Conservation (phyloP, 2,888 invertebrate species). For the Selenia dentaria region DNA sequence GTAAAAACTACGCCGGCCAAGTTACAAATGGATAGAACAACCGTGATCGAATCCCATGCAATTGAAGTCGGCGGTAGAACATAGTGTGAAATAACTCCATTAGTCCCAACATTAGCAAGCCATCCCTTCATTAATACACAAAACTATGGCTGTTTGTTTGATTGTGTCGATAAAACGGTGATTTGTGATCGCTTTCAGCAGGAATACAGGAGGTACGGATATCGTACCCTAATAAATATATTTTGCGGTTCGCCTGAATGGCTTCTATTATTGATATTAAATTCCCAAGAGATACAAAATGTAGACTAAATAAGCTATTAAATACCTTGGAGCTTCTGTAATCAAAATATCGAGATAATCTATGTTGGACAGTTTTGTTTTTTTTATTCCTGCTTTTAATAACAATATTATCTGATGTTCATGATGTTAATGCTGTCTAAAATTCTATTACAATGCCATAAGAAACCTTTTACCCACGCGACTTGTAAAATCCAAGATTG, state of each 20-base stretch:
- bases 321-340: slow-evolving; percentile 1
- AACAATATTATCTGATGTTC: too few relatives aligned
- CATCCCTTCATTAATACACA: slow-evolving; percentile 19
- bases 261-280: slow-evolving; percentile 16
- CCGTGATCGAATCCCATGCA: too few relatives aligned
- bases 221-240: slow-evolving; percentile 16
- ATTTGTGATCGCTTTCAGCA: slow-evolving; percentile 18
- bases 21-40: too few relatives aligned
- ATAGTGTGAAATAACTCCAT: slow-evolving; percentile 1
- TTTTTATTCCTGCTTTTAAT: too few relatives aligned
- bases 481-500: too few relatives aligned
- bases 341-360: too few relatives aligned
- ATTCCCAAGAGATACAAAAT: slow-evolving; percentile 2
- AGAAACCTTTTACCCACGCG: too few relatives aligned
- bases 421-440: too few relatives aligned
- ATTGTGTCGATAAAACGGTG: slow-evolving; percentile 27
- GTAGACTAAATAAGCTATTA: not conserved
- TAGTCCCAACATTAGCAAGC: slow-evolving; percentile 13
- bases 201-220: slow-evolving; percentile 18
- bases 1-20: too few relatives aligned
- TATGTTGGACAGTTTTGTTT: too few relatives aligned
- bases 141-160: slow-evolving; percentile 16
- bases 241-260: slow-evolving; percentile 9
- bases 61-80: not conserved
- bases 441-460: too few relatives aligned